Conservation (phyloP, 2,888 invertebrate genomes). For the Diarsia brunnea region DNA sequence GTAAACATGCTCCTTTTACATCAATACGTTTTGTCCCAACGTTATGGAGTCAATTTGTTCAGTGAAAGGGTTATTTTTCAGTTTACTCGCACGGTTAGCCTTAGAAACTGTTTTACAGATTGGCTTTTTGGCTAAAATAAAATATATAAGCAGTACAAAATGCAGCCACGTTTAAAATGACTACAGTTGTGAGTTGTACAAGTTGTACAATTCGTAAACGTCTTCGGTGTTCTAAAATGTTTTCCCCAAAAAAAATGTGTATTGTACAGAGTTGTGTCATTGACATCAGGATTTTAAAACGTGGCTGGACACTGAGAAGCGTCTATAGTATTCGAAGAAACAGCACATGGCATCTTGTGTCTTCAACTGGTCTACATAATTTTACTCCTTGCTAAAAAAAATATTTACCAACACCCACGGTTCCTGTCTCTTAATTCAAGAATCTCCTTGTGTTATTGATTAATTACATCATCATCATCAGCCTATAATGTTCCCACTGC, state of each 20-base stretch:
- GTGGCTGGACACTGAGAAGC: background rate
- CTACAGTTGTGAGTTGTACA: background rate
- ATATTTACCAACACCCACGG: background rate
- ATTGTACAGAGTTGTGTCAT: background rate
- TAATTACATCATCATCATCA: no score
- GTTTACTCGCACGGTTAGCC: background rate
- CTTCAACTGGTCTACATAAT: background rate
- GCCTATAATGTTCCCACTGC: no score
- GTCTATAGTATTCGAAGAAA: conserved; percentile 1
- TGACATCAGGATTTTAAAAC: background rate
- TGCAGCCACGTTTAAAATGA: conserved; percentile 5
- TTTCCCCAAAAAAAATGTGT: background rate
- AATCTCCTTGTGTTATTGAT: background rate
- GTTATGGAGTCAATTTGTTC: conserved; percentile 40
- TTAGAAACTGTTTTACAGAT: conserved; percentile 13
- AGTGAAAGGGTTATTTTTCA: conserved; percentile 37
- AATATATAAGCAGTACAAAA: background rate
- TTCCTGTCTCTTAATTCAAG: background rate
- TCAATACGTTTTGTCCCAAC: conserved; percentile 38
- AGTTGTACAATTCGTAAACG: background rate
- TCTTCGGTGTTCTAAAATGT: background rate
- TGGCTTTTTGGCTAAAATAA: conserved; percentile 2
- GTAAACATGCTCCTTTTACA: conserved; percentile 36
- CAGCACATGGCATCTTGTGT: background rate
- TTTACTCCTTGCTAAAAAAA: background rate